These are phyloP conservation scores for Sceloporus undulatus DNA, from an alignment of 2,113 vertebrate genomes.

Conservation along the genomic window DNA sequence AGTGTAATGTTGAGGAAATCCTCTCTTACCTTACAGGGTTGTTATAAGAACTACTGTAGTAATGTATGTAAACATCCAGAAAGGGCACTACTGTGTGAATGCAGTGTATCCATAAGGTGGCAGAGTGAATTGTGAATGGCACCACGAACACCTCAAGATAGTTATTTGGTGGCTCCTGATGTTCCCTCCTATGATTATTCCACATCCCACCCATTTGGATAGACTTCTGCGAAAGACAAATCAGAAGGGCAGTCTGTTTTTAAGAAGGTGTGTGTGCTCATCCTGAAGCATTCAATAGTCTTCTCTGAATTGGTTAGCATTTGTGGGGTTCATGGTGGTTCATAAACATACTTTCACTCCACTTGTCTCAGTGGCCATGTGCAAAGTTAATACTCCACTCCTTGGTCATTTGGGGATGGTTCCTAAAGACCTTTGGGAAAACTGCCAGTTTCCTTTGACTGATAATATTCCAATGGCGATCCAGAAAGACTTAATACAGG, in stretches of 20 bases:
- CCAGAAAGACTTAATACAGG: background rate
- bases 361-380: background rate
- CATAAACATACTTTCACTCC: background rate
- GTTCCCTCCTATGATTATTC: background rate
- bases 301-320: background rate
- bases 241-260: background rate
- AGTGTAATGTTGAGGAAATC: background rate
- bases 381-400: background rate
- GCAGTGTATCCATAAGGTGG: too few species aligned
- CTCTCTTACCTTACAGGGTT: background rate
- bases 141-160: background rate
- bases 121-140: background rate
- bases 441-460: background rate
- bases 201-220: background rate
- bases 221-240: too few species aligned
- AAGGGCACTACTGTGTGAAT: background rate
- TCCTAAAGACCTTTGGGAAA: background rate
- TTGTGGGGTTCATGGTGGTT: background rate
- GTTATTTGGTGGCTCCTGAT: background rate
- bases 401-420: background rate
- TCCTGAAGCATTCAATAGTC: too few species aligned
- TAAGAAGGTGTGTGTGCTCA: background rate
- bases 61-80: background rate
- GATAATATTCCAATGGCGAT: background rate
- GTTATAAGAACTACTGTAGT: background rate